A percentile compares a stretch with the other conserved stretches of the same genome.
These are phyloP conservation scores for Hydra vulgaris DNA, from an alignment of 30 jellyfish, hydroid and myxozoan species.

Conservation along the genomic window DNA sequence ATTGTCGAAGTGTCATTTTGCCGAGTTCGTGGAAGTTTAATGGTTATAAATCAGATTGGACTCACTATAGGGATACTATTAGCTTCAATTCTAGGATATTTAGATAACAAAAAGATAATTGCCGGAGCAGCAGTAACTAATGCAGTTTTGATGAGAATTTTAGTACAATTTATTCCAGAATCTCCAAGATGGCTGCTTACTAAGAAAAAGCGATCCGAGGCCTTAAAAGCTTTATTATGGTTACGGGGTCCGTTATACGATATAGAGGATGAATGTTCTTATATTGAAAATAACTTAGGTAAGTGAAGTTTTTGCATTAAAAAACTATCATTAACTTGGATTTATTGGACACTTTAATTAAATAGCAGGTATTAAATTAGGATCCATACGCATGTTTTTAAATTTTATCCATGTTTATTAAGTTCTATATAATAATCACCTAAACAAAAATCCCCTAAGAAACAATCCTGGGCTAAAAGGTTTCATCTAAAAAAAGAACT, in stretches of 20 bases:
- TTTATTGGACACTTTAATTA: too few species aligned
- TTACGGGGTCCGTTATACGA: neutral
- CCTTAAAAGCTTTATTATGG: neutral
- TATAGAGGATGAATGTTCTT: neutral
- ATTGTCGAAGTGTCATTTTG: neutral
- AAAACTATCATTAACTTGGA: too few species aligned
- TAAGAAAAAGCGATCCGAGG: neutral
- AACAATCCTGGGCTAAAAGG: too few species aligned
- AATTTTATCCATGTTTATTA: too few species aligned
- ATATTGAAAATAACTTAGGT: slow-evolving; percentile 5
- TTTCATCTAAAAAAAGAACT: too few species aligned
- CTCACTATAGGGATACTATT: neutral
- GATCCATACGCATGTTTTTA: too few species aligned
- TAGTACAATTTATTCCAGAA: neutral
- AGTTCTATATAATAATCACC: too few species aligned
- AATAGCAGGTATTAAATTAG: too few species aligned
- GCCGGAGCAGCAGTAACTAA: neutral
- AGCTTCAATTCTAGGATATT: neutral
- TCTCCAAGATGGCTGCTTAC: neutral
- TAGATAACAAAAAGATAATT: neutral
- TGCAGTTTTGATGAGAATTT: neutral
- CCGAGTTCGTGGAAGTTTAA: neutral
- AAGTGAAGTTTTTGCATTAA: too few species aligned
- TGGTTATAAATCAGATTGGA: neutral
- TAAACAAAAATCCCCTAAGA: too few species aligned